phyloP scores from a whole-genome alignment of 2,888 invertebrate genomes.

The Julus scanicus region DNA sequence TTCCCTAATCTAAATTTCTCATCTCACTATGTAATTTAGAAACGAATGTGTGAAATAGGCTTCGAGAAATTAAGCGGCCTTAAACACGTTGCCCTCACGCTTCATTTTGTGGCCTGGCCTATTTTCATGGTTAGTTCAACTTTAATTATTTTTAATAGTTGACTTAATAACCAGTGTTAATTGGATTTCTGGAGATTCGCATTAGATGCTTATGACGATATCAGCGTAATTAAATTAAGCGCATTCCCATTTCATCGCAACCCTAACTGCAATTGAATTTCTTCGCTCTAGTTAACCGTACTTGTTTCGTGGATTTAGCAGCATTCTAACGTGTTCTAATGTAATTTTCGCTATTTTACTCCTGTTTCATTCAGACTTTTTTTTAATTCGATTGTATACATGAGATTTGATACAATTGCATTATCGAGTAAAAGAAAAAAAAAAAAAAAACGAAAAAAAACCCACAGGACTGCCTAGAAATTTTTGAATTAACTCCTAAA shows the following conservation, averaged over 20 bases:
- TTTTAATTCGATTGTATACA: conserved; percentile 14
- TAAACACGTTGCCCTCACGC: background rate
- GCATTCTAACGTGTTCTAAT: background rate
- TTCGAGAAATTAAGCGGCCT: background rate
- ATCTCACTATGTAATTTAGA: background rate
- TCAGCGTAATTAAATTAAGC: conserved; percentile 47
- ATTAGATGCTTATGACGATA: conserved; percentile 40
- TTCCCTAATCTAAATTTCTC: background rate
- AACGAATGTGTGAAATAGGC: conserved; percentile 20
- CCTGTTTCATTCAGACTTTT: background rate
- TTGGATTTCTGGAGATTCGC: conserved; percentile 9
- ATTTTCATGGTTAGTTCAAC: background rate
- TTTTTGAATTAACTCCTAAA: background rate
- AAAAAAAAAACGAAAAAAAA: background rate
- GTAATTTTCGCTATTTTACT: background rate
- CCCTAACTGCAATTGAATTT: conserved; percentile 33
- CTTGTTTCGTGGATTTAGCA: background rate
- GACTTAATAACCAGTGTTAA: conserved; percentile 44
- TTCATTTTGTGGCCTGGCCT: background rate
- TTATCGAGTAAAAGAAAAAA: background rate
- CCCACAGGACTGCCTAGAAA: background rate
- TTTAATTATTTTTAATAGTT: conserved; percentile 31
- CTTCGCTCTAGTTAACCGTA: background rate
- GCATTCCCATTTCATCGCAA: background rate
- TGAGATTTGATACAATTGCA: conserved; percentile 21